phyloP scores from a whole-genome alignment of 2,113 vertebrate species.

The Hirundichthys speculiger region DNA sequence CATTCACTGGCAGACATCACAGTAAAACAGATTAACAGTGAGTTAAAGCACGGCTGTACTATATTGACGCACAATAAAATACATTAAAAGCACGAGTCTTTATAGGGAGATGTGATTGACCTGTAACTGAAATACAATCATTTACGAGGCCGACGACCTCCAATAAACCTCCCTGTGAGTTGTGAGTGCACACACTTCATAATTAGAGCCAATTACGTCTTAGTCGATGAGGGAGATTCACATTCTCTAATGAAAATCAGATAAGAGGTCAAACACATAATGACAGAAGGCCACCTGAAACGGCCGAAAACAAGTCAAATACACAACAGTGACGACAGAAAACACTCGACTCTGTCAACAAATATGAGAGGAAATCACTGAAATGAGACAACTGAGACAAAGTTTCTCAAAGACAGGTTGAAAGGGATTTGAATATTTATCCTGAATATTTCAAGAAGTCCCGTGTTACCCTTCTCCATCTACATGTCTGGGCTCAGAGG shows the following conservation, averaged over 20 bases:
- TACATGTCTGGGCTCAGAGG: no score
- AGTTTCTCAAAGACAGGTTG: no score
- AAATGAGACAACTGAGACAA: no score
- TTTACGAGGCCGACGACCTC: slow-evolving; percentile 37
- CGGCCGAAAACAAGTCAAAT: no score
- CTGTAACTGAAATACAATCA: slow-evolving; percentile 26
- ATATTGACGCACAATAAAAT: not conserved
- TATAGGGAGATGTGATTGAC: slow-evolving; percentile 3
- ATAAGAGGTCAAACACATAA: slow-evolving; percentile 84
- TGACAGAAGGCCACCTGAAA: slow-evolving; percentile 59
- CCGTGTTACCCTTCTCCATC: no score
- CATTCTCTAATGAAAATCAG: slow-evolving; percentile 88
- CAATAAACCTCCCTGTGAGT: slow-evolving; percentile 21
- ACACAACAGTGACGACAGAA: no score
- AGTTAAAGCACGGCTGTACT: not conserved
- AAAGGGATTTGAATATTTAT: no score
- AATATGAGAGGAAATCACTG: no score
- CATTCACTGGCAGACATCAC: not conserved
- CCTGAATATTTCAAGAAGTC: no score
- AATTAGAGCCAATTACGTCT: slow-evolving; percentile 88
- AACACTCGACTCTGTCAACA: no score
- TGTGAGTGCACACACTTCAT: slow-evolving; percentile 57
- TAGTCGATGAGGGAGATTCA: slow-evolving; percentile 88
- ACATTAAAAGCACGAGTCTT: not conserved
- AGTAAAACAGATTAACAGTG: not conserved